Evolutionary conservation across 2,113 vertebrate genomes (phyloP), one percentile per base, ranked within the genome.

Genomic region (Australoheros scitulus): DNA sequence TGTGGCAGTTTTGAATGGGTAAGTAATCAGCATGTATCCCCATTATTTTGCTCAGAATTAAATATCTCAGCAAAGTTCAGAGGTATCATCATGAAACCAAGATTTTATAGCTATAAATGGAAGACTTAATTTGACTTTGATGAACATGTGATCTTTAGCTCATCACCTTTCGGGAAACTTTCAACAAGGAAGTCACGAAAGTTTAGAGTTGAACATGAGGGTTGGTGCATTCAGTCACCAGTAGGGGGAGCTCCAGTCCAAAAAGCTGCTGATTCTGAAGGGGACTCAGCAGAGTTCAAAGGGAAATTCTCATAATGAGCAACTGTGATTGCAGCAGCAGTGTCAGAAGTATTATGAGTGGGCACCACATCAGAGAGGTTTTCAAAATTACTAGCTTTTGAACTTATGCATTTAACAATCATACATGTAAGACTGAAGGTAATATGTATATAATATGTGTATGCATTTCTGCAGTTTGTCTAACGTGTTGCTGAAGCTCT

Each of bases 251-350:
- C 43, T 78, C 20, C 60, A 36, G 15, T 0, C 18, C 15, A 63
- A 61, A 52, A 78, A 36, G 14, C 57, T 20, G 61, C n/a, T 65
- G 32, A 38, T 57, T 65, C 59, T 22, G 1, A 15, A 20, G 20
- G 11, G 13, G 55, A 58, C n/a, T n/a, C n/a, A n/a, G n/a, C n/a
- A n/a, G 4, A 41, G 34, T 64, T 79, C 34, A 79, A 79, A n/a
- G 29, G 0, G 9, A n/a, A 26, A 59, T 59, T 5, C 34, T 0
- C 14, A 38, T 11, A 13, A 9, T 70, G 65, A 50, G 24, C 9
- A 70, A 70, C 22, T 29, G 24, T 70, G 15, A 24, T 50, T 70
- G 15, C 50, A 70, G 15, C 43, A 50, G 17, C 5, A 0, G 2
- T 47, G 22, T 24, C 14, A 47, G 22, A 7, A 2, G 15, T 0